These are phyloP conservation scores for Baccha elongata DNA, from an alignment of 2,888 invertebrate species.

Conservation along the genomic window DNA sequence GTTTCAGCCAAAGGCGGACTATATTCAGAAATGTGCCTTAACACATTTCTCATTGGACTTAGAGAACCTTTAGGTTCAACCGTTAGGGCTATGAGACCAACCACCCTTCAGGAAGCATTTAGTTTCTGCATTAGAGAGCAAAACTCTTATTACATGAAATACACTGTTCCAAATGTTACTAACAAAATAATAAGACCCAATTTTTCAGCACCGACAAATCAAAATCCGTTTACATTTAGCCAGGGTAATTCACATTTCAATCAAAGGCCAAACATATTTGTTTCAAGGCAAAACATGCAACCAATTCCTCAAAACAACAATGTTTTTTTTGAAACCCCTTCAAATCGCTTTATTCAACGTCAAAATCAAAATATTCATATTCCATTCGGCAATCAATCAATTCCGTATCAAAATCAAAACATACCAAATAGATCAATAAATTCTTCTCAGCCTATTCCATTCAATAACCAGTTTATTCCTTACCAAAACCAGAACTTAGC, in stretches of 20 bases:
- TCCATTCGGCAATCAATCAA: neutral
- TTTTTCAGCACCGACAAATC: neutral
- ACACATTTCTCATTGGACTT: conserved; percentile 13
- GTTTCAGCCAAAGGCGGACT: neutral
- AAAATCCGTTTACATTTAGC: neutral
- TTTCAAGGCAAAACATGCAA: neutral
- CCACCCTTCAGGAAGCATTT: conserved; percentile 13
- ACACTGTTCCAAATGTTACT: neutral
- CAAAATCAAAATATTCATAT: neutral
- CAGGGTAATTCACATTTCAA: neutral
- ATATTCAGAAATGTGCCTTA: conserved; percentile 13
- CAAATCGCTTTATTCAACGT: neutral
- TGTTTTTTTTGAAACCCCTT: neutral
- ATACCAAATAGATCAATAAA: conserved; percentile 1
- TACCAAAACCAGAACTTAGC: conserved; percentile 5
- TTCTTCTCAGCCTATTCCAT: neutral
- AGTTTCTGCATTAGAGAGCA: conserved; percentile 20
- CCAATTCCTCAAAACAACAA: neutral
- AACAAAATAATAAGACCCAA: neutral
- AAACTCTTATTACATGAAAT: conserved; percentile 19
- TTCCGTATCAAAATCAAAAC: neutral
- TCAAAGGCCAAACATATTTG: neutral
- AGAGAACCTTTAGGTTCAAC: conserved; percentile 12
- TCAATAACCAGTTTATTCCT: neutral
- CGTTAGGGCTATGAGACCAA: conserved; percentile 12